A percentile compares a stretch with the other conserved stretches of the same genome.
These are phyloP conservation scores for Urophycis tenuis DNA, from an alignment of 2,797 vertebrate genomes.

Conservation along the genomic window DNA sequence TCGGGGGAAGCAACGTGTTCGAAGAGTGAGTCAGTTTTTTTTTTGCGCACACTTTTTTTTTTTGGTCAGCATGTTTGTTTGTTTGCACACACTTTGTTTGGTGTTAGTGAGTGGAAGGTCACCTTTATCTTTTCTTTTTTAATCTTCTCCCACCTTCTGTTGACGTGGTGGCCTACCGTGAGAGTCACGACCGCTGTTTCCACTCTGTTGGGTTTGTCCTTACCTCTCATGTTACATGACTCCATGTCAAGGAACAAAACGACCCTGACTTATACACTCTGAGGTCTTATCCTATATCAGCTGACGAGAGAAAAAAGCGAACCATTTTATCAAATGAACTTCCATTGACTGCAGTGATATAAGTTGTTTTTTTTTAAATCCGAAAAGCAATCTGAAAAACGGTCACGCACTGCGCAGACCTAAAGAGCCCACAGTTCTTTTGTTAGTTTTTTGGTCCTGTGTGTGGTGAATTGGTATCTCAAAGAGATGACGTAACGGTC, in stretches of 20 bases:
- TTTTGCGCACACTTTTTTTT: not conserved
- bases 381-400: too few species aligned
- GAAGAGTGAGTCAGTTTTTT: constrained; percentile 88
- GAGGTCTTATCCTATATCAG: not conserved
- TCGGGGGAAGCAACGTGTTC: constrained; percentile 79
- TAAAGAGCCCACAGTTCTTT: too few species aligned
- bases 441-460: too few species aligned
- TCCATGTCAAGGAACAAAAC: not conserved
- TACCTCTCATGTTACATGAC: not conserved
- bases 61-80: not conserved
- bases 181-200: constrained; percentile 43
- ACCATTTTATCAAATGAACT: too few species aligned
- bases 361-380: not conserved
- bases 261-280: not conserved
- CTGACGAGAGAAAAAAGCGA: not conserved
- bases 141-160: constrained; percentile 13
- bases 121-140: constrained; percentile 23
- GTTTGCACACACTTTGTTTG: not conserved
- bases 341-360: too few species aligned
- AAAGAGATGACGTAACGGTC: not conserved
- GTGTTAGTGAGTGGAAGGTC: not conserved
- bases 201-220: not conserved
- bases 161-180: constrained; percentile 21
- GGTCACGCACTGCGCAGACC: too few species aligned
- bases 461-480: not conserved